phyloP scores from a whole-genome alignment of 2,888 invertebrate species.

The Conus canariensis region DNA sequence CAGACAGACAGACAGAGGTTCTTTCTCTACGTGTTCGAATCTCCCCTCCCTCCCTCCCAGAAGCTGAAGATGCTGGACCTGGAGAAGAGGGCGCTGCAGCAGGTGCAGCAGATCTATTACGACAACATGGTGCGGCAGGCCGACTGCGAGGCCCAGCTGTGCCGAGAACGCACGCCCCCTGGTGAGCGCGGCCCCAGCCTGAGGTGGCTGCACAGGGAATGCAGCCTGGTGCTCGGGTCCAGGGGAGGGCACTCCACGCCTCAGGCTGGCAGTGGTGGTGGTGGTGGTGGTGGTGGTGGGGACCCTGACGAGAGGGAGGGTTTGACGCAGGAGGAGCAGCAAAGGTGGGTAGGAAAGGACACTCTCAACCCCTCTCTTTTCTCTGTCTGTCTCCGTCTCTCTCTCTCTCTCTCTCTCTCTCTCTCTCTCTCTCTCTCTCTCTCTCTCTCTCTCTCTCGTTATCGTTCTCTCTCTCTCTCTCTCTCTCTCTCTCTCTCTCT shows the following conservation, averaged over 20 bases:
- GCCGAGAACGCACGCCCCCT: background rate
- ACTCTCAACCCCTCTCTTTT: no score
- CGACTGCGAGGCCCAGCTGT: background rate
- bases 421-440: no score
- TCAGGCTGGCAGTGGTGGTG: no score
- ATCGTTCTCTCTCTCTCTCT: no score
- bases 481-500: no score
- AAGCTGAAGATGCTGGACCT: conserved; percentile 10
- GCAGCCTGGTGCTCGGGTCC: background rate
- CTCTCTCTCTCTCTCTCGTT: no score
- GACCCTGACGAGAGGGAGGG: background rate
- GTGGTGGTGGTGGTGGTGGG: no score
- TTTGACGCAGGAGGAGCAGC: background rate
- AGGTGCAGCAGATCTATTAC: conserved; percentile 31
- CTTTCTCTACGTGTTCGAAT: no score
- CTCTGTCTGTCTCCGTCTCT: no score
- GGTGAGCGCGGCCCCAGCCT: background rate
- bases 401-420: no score
- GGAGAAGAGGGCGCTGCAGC: conserved; percentile 28
- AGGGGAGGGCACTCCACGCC: background rate
- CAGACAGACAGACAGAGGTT: no score
- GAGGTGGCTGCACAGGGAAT: background rate
- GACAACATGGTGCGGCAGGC: conserved; percentile 28
- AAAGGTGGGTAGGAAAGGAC: background rate
- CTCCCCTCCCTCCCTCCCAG: background rate